These are phyloP conservation scores for Tetrax tetrax DNA, from an alignment of 2,113 vertebrate species.

Conservation along the genomic window DNA sequence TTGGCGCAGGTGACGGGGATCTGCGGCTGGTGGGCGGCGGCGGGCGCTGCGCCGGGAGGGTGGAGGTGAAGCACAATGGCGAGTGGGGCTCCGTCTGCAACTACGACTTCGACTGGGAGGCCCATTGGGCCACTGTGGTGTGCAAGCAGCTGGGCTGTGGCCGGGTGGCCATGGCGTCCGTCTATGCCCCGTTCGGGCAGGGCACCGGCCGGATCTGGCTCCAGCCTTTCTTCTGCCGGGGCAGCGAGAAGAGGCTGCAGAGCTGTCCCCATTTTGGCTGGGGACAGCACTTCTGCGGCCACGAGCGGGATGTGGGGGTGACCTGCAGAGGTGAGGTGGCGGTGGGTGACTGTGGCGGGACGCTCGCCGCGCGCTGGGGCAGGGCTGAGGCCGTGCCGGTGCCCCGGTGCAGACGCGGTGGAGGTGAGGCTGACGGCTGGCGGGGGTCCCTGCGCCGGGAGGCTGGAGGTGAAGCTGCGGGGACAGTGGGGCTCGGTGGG, in stretches of 20 bases:
- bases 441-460: neutral
- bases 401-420: neutral
- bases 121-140: neutral
- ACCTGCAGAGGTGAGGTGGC: neutral
- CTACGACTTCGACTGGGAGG: neutral
- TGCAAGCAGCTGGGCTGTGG: constrained; percentile 7
- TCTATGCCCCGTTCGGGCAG: neutral
- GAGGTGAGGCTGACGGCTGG: neutral
- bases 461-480: neutral
- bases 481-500: neutral
- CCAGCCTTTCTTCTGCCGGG: neutral
- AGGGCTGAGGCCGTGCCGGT: neutral
- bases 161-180: accelerated
- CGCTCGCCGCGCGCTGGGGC: accelerated
- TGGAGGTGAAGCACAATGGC: neutral
- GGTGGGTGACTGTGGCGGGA: accelerated
- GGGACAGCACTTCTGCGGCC: neutral
- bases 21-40: constrained; percentile 2
- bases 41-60: neutral
- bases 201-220: neutral
- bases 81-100: constrained; percentile 16
- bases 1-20: neutral
- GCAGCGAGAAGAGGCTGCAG: accelerated
- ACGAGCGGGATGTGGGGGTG: neutral
- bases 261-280: accelerated